Evolutionary conservation across 2,888 invertebrate genomes (phyloP), one percentile per base, ranked within the genome.

Genomic region (Odontocolon sp.): DNA sequence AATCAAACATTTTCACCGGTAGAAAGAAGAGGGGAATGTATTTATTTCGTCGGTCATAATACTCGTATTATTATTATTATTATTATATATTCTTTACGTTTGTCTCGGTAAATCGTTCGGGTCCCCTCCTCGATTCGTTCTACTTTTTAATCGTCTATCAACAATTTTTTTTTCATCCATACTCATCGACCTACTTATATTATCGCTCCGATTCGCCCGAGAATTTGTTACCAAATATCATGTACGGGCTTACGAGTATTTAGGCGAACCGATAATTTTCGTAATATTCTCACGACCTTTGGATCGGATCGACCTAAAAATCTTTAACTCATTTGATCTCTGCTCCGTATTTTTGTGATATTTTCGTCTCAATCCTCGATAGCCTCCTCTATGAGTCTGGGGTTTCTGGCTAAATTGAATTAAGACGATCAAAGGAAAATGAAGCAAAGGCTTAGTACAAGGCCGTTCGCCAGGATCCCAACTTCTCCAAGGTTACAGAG

Each of bases 401-500:
- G n/a, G n/a, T n/a, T n/a, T n/a, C n/a, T n/a, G n/a, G n/a, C n/a
- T n/a, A n/a, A n/a, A n/a, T n/a, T n/a, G n/a, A n/a, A n/a, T n/a
- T n/a, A n/a, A n/a, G n/a, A n/a, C n/a, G n/a, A n/a, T n/a, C n/a
- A n/a, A n/a, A n/a, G n/a, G n/a, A n/a, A n/a, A n/a, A n/a, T n/a
- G n/a, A n/a, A n/a, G n/a, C n/a, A n/a, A n/a, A n/a, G n/a, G n/a
- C n/a, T n/a, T n/a, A n/a, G n/a, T n/a, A n/a, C n/a, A n/a, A 64
- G 47, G 45, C n/a, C 64, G 56, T 69, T 64, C 47, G 69, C 68
- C 11, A 45, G 26, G 36, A 42, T 67, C 76, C 59, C 42, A 71
- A 76, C 76, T 71, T 67, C 61, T 54, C 36, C 76, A 71, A 76
- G 67, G 71, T 14, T 45, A n/a, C n/a, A n/a, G n/a, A n/a, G n/a